These are phyloP conservation scores for Brenthis daphne DNA, from an alignment of 2,888 invertebrate genomes.

Conservation along the genomic window DNA sequence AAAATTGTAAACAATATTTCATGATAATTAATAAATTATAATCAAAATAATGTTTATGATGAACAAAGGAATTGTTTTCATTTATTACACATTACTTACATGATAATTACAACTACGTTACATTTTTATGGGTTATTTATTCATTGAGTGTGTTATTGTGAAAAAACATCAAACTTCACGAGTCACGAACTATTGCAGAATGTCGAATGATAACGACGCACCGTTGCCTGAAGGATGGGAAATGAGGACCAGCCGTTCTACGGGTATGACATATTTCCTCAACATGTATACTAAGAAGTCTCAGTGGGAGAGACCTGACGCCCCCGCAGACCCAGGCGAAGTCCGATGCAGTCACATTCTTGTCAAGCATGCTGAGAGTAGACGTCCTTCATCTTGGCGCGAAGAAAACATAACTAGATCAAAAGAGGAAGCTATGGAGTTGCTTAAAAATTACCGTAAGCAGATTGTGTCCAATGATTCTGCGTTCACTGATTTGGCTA, in stretches of 20 bases:
- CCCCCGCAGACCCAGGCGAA: slow-evolving; percentile 87
- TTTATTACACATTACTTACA: not conserved
- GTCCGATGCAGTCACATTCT: slow-evolving; percentile 97
- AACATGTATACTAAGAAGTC: slow-evolving; percentile 98
- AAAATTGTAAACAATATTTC: not conserved
- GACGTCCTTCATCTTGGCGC: slow-evolving; percentile 97
- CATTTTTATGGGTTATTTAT: slow-evolving; percentile 4
- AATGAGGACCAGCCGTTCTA: slow-evolving; percentile 92
- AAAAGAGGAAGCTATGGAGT: slow-evolving; percentile 94
- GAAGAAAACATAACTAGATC: slow-evolving; percentile 94
- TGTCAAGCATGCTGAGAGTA: slow-evolving; percentile 95
- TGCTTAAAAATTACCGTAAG: slow-evolving; percentile 91
- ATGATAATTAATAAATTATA: not conserved
- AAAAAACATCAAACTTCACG: slow-evolving; percentile 37
- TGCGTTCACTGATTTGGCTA: slow-evolving; percentile 93
- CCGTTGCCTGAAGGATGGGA: slow-evolving; percentile 96
- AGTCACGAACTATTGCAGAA: slow-evolving; percentile 62
- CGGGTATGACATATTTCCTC: slow-evolving; percentile 96
- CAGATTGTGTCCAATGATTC: slow-evolving; percentile 91
- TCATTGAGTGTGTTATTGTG: slow-evolving; percentile 31
- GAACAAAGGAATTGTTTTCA: slow-evolving; percentile 10
- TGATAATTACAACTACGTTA: not conserved
- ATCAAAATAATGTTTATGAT: not conserved
- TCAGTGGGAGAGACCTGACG: slow-evolving; percentile 97
- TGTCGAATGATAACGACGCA: slow-evolving; percentile 69